These are phyloP conservation scores for Psophia crepitans DNA, from an alignment of 2,113 vertebrate genomes.

Conservation along the genomic window DNA sequence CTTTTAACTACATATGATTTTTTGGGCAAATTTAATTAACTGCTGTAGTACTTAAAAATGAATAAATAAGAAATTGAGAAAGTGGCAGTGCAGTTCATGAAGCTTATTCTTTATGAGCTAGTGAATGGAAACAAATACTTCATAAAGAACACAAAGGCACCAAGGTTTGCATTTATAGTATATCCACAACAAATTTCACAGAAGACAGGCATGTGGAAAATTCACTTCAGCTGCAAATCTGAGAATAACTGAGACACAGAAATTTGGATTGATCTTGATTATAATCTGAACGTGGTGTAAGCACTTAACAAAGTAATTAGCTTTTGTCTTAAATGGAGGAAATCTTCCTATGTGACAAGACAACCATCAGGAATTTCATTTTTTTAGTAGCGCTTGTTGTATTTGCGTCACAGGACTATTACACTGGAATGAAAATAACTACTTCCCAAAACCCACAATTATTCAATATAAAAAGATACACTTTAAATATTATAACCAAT, in stretches of 20 bases:
- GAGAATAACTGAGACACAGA: not conserved
- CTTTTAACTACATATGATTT: not conserved
- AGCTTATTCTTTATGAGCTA: not conserved
- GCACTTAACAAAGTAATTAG: not conserved
- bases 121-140: not conserved
- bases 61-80: slow-evolving; percentile 26
- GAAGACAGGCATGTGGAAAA: not conserved
- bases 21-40: slow-evolving; percentile 28
- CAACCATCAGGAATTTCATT: not conserved
- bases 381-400: not conserved
- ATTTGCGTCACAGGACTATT: not conserved
- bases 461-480: not conserved
- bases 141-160: not conserved
- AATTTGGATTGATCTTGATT: not conserved
- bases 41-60: not conserved
- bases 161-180: not conserved
- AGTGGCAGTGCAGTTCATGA: not conserved
- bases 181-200: not conserved
- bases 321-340: not conserved
- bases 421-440: not conserved
- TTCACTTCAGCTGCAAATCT: not conserved
- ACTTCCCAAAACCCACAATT: not conserved
- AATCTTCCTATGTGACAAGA: not conserved
- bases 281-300: not conserved
- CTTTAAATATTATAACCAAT: not conserved